phyloP scores from a whole-genome alignment of 2,888 invertebrate species.

The Gerris lacustris region DNA sequence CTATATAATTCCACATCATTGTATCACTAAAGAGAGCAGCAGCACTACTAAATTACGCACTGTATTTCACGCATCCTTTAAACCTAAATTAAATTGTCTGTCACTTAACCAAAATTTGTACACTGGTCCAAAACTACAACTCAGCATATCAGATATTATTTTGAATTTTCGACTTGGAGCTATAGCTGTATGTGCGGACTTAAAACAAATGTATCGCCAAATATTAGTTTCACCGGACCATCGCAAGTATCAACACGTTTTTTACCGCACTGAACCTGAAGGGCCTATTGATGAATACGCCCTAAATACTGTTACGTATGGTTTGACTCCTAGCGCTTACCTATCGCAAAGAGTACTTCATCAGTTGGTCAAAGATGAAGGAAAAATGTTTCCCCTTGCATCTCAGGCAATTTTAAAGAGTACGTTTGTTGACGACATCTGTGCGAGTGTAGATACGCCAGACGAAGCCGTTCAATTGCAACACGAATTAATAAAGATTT shows the following conservation, averaged over 20 bases:
- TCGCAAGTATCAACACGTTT: neutral
- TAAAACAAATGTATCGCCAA: neutral
- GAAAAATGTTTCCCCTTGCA: neutral
- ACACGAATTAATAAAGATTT: neutral
- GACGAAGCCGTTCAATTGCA: neutral
- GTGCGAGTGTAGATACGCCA: neutral
- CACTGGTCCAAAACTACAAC: slow-evolving; percentile 10
- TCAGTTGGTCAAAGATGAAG: neutral
- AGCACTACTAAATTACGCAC: slow-evolving; percentile 1
- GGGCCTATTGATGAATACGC: neutral
- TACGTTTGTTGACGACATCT: neutral
- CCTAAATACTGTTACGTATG: neutral
- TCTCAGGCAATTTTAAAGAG: neutral
- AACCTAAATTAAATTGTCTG: neutral
- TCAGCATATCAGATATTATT: slow-evolving; percentile 10
- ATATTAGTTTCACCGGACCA: neutral
- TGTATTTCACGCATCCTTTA: slow-evolving; percentile 7
- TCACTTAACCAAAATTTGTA: slow-evolving; percentile 8
- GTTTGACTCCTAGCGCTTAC: neutral
- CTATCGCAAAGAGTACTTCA: neutral
- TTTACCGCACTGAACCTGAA: neutral
- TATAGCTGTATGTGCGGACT: neutral
- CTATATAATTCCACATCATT: slow-evolving; percentile 7
- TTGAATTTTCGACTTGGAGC: slow-evolving; percentile 6
- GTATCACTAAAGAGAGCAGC: slow-evolving; percentile 1